A percentile compares a stretch with the other conserved stretches of the same genome.
Evolutionary conservation across 2,888 invertebrate genomes (phyloP).

Genomic region (Rotaria macrura): DNA sequence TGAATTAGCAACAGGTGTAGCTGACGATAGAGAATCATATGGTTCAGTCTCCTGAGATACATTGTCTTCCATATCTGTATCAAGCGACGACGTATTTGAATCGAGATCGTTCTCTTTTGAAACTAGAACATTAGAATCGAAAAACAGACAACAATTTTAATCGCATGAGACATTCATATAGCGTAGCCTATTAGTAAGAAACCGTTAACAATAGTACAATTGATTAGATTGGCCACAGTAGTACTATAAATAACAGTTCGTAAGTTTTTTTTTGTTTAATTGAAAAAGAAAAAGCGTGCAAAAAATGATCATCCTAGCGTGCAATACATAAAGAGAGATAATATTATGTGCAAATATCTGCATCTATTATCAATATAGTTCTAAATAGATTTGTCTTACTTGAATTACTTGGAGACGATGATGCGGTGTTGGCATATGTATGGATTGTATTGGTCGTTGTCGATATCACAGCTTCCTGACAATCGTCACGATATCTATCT

Average conservation of each 20-base stretch:
- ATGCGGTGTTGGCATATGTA: not conserved
- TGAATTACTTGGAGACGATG: not conserved
- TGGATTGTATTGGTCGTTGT: not conserved
- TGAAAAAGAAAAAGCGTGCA: not conserved
- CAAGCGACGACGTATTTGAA: constrained; percentile 3
- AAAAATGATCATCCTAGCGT: too few species aligned
- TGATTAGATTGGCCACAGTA: not conserved
- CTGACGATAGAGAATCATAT: not conserved
- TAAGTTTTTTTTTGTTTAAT: too few species aligned
- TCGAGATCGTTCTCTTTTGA: constrained; percentile 16
- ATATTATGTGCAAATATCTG: too few species aligned
- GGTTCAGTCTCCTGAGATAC: not conserved
- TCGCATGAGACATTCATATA: too few species aligned
- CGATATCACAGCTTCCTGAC: not conserved
- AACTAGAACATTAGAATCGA: not conserved
- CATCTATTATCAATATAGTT: too few species aligned
- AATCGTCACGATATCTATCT: constrained; percentile 3
- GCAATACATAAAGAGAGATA: not conserved
- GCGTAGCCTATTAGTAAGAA: too few species aligned
- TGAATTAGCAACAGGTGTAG: not conserved
- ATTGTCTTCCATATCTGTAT: constrained; percentile 10
- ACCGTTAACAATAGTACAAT: too few species aligned
- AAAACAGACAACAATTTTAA: too few species aligned
- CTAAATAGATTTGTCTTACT: not conserved
- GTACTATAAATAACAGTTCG: not conserved